These are phyloP conservation scores for Indri indri DNA, from an alignment of 2,113 vertebrate genomes.

Conservation along the genomic window DNA sequence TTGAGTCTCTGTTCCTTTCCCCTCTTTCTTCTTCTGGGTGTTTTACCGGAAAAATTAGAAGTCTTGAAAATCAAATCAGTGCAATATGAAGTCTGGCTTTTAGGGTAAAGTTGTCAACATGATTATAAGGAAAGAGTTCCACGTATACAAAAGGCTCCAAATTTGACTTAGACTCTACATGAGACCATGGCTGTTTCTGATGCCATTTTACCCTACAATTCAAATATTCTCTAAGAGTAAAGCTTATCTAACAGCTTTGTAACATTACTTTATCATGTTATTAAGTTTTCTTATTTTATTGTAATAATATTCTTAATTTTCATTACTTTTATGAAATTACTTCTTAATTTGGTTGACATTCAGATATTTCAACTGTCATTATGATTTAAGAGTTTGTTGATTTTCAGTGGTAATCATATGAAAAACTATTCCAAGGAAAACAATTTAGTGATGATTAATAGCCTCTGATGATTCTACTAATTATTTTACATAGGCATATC, in stretches of 20 bases:
- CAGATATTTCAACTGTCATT: slow-evolving; percentile 52
- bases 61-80: slow-evolving; percentile 59
- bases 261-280: slow-evolving; percentile 12
- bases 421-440: slow-evolving; percentile 51
- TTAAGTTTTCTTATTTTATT: slow-evolving; percentile 56
- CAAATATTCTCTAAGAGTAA: slow-evolving; percentile 41
- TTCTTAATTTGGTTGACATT: slow-evolving; percentile 53
- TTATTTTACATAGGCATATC: slow-evolving; percentile 53
- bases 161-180: slow-evolving; percentile 13
- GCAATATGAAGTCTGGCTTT: slow-evolving; percentile 37
- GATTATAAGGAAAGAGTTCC: slow-evolving; percentile 38
- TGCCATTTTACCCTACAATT: slow-evolving; percentile 38
- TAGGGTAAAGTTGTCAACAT: slow-evolving; percentile 56
- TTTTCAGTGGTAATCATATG: slow-evolving; percentile 42
- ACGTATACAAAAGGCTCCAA: slow-evolving; percentile 34
- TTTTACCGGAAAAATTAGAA: slow-evolving; percentile 59
- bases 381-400: slow-evolving; percentile 72
- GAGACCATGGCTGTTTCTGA: slow-evolving; percentile 30
- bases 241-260: not conserved
- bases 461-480: slow-evolving; percentile 64
- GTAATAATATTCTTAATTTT: slow-evolving; percentile 65
- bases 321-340: not conserved
- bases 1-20: not conserved
- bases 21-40: slow-evolving; percentile 28
- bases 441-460: slow-evolving; percentile 65